A percentile compares a stretch with the other conserved stretches of the same genome.
Conservation (phyloP, 2,888 invertebrate genomes). For the Teinopalpus imperialis region DNA sequence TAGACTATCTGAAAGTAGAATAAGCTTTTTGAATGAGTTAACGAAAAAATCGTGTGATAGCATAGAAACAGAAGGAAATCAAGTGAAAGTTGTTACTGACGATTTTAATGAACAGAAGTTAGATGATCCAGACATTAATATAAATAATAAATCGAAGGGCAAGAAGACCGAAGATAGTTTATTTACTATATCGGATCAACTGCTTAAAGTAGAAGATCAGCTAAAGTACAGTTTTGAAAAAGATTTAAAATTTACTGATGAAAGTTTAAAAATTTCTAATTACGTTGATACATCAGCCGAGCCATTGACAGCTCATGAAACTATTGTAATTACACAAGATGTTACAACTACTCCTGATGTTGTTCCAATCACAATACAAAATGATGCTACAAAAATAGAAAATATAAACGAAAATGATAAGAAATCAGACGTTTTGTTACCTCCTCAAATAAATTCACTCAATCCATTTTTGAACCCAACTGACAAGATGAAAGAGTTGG, state of each 20-base stretch:
- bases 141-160: conserved; percentile 47
- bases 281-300: conserved; percentile 39
- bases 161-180: conserved; percentile 77
- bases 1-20: conserved; percentile 73
- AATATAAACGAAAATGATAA: conserved; percentile 25
- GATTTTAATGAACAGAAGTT: conserved; percentile 37
- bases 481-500: conserved; percentile 64
- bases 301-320: conserved; percentile 49
- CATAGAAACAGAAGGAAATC: conserved; percentile 47
- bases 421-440: conserved; percentile 30
- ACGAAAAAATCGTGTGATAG: conserved; percentile 55
- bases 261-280: conserved; percentile 53
- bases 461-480: conserved; percentile 67
- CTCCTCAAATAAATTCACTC: conserved; percentile 51
- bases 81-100: conserved; percentile 50
- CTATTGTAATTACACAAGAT: conserved; percentile 47
- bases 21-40: conserved; percentile 73
- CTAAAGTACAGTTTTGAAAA: conserved; percentile 73
- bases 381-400: conserved; percentile 51
- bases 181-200: conserved; percentile 71
- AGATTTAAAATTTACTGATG: conserved; percentile 64
- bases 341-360: conserved; percentile 51
- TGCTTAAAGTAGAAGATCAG: conserved; percentile 74
- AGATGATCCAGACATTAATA: conserved; percentile 28
- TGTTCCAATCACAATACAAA: conserved; percentile 47